Evolutionary conservation across 2,113 vertebrate genomes (phyloP), one percentile per base, ranked within the genome.

Genomic region (Hyla sarda): DNA sequence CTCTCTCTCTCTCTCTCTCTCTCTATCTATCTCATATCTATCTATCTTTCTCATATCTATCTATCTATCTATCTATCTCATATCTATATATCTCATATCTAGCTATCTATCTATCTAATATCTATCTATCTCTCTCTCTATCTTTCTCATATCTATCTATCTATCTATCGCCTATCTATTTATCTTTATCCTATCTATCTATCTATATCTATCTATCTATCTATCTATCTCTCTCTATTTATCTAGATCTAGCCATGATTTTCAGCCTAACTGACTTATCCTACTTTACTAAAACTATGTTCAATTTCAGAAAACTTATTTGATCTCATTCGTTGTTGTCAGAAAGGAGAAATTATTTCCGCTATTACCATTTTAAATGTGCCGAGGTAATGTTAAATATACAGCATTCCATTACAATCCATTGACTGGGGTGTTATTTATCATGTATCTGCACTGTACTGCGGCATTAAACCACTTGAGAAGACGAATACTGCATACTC

Each of bases 371-470:
- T 80, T 80, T 80, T 60, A 65, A 81, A 45, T 21, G 41, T 79
- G 23, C 2, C 7, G 13, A n/a, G 56, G 11, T 81, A 65, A 81
- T 81, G 34, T 60, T 47, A 28, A 62, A 81, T 81, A 62, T 60
- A 79, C 58, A 0, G 0, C 7, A 85, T 50, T 82, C 32, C 48
- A 89, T 84, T 83, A 75, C 88, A 89, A 52, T 56, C 6, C 19
- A 56, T 72, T 7, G 71, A 81, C 37, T 80, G 23, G 16, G 23
- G 41, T 19, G 23, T 60, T 88, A 65, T 37, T 45, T 67, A 37
- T 19, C 11, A 9, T 0, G 62, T n/a, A 25, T 41, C 23, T 30
- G 77, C 37, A 19, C 13, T 19, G 58, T 80, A 80, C 32, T 45
- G 80, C 62, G 12, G 47, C 28, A 82, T 52, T 69, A 82, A 82